Percentiles rank a stretch among this genome's conserved stretches.
phyloP scores from a whole-genome alignment of 1,140 invertebrate species.

The Zaprionus kolodkinae region DNA sequence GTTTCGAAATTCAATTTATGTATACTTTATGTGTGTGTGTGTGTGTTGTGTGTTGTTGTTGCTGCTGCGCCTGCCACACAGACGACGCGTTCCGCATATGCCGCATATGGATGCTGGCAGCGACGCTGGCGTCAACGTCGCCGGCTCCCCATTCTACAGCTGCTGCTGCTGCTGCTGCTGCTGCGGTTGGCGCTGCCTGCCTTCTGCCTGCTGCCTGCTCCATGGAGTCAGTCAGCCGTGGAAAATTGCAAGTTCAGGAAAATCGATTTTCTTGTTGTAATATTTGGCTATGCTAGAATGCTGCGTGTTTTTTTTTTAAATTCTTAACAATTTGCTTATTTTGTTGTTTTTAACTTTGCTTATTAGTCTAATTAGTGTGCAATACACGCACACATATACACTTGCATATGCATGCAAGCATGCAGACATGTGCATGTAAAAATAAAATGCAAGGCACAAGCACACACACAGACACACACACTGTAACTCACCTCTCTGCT shows the following conservation, averaged over 20 bases:
- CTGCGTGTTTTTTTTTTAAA: slow-evolving; percentile 18
- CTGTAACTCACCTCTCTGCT: slow-evolving; percentile 33
- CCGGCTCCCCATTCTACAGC: slow-evolving; percentile 30
- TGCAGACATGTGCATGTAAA: slow-evolving; percentile 26
- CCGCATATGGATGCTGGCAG: slow-evolving; percentile 33
- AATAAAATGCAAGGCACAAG: slow-evolving; percentile 33
- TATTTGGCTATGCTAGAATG: slow-evolving; percentile 39
- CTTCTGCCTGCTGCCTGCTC: slow-evolving; percentile 28
- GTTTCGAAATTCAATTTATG: slow-evolving; percentile 81
- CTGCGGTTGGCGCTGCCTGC: slow-evolving; percentile 14
- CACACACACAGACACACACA: slow-evolving; percentile 13
- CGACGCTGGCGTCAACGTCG: slow-evolving; percentile 14
- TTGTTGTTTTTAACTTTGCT: slow-evolving; percentile 16
- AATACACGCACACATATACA: slow-evolving; percentile 13
- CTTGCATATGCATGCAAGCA: background rate
- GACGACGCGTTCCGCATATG: slow-evolving; percentile 40
- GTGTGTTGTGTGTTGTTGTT: background rate
- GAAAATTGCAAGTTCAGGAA: slow-evolving; percentile 79
- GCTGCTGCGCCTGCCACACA: slow-evolving; percentile 22
- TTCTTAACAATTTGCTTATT: background rate
- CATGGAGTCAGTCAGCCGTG: slow-evolving; percentile 64
- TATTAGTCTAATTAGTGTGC: slow-evolving; percentile 50
- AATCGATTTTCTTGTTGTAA: slow-evolving; percentile 75
- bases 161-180: slow-evolving; percentile 21
- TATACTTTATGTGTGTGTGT: slow-evolving; percentile 63